A percentile compares a stretch with the other conserved stretches of the same genome.
These are phyloP conservation scores for Malthinus flaveolus DNA, from an alignment of 2,888 invertebrate genomes.

Conservation along the genomic window DNA sequence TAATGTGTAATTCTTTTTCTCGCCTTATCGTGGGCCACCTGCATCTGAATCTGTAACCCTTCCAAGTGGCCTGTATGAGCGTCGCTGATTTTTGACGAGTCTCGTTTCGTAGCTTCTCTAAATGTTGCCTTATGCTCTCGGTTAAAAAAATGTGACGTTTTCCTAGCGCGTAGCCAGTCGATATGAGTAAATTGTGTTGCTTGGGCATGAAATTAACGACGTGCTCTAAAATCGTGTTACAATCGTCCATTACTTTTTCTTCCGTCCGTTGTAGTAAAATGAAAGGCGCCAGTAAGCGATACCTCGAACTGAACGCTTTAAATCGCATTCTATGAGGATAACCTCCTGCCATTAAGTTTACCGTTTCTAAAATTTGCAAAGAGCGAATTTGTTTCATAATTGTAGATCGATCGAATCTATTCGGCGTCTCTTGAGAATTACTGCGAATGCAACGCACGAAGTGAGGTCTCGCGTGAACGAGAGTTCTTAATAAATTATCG, in stretches of 20 bases:
- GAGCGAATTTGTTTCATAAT: slow-evolving; percentile 89
- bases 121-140: slow-evolving; percentile 88
- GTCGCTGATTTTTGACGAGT: slow-evolving; percentile 80
- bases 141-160: slow-evolving; percentile 93
- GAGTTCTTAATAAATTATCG: slow-evolving; percentile 86
- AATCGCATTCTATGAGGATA: slow-evolving; percentile 95
- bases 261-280: slow-evolving; percentile 66
- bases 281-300: slow-evolving; percentile 83
- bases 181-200: slow-evolving; percentile 61
- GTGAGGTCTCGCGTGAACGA: slow-evolving; percentile 92
- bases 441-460: slow-evolving; percentile 92
- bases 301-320: slow-evolving; percentile 86
- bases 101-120: slow-evolving; percentile 80
- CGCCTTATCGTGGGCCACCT: slow-evolving; percentile 64
- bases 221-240: slow-evolving; percentile 73
- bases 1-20: slow-evolving; percentile 42
- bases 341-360: slow-evolving; percentile 93
- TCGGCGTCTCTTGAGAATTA: slow-evolving; percentile 80
- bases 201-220: slow-evolving; percentile 64
- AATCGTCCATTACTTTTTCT: slow-evolving; percentile 77
- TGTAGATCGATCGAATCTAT: slow-evolving; percentile 79
- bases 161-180: slow-evolving; percentile 87
- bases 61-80: slow-evolving; percentile 84
- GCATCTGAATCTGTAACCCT: slow-evolving; percentile 74
- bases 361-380: slow-evolving; percentile 86